Evolutionary conservation across 2,797 vertebrate species (phyloP).

Genomic region (Sparidentex hasta): DNA sequence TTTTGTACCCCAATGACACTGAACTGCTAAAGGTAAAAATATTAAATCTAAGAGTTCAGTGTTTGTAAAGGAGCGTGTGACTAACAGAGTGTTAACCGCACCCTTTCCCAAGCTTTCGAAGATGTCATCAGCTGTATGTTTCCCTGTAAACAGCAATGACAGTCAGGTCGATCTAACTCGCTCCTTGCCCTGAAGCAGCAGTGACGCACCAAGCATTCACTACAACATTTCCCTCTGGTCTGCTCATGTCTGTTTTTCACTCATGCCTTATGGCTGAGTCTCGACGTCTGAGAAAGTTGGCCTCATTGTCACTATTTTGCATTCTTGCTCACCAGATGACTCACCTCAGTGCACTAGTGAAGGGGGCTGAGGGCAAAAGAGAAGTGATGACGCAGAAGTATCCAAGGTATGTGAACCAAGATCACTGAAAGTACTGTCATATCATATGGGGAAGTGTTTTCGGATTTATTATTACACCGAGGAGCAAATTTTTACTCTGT

Average conservation of each 20-base stretch:
- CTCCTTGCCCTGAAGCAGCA: slow-evolving; percentile 36
- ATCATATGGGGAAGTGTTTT: neutral
- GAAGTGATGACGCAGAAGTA: slow-evolving; percentile 31
- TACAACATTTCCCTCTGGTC: slow-evolving; percentile 22
- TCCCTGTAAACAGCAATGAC: slow-evolving; percentile 52
- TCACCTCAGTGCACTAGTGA: slow-evolving; percentile 42
- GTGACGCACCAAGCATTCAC: slow-evolving; percentile 36
- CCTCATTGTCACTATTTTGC: slow-evolving; percentile 11
- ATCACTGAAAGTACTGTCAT: neutral
- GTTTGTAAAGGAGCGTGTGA: slow-evolving; percentile 20
- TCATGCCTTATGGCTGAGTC: neutral
- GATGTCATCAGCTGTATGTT: slow-evolving; percentile 26
- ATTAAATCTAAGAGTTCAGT: slow-evolving; percentile 5
- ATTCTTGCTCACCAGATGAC: slow-evolving; percentile 55
- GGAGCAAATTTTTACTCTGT: too few species aligned
- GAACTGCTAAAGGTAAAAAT: slow-evolving; percentile 7
- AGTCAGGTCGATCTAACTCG: slow-evolving; percentile 34
- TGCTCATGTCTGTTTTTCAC: slow-evolving; percentile 53
- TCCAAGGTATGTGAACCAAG: slow-evolving; percentile 20
- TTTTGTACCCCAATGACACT: slow-evolving; percentile 2
- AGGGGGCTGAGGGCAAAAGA: slow-evolving; percentile 21
- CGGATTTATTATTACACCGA: neutral
- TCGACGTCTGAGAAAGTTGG: slow-evolving; percentile 36
- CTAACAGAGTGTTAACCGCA: slow-evolving; percentile 20
- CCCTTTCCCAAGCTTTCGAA: slow-evolving; percentile 39